Evolutionary conservation across 2,888 invertebrate species (phyloP).

Genomic region (Aspidapion aeneum): DNA sequence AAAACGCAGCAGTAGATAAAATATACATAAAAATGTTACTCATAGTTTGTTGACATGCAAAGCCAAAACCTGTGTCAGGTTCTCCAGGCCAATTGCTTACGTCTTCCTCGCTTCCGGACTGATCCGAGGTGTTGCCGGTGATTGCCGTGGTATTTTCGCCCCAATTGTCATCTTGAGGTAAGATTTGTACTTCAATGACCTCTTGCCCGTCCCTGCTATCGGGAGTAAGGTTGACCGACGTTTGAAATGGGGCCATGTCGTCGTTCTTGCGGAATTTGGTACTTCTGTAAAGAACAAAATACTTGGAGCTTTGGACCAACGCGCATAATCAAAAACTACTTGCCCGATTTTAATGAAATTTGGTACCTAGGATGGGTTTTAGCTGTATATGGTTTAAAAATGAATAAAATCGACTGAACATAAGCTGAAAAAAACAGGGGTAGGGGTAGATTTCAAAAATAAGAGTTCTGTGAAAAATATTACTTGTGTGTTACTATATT

Average conservation of each 20-base stretch:
- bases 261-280: constrained; percentile 61
- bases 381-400: no score
- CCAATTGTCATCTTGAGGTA: constrained; percentile 98
- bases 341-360: no score
- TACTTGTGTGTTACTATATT: no score
- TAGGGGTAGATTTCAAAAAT: no score
- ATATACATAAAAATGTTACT: constrained; percentile 77
- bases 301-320: no score
- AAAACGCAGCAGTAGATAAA: constrained; percentile 78
- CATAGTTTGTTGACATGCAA: constrained; percentile 77
- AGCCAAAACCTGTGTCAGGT: constrained; percentile 68
- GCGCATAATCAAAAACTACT: no score
- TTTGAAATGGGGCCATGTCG: constrained; percentile 84
- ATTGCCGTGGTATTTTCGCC: constrained; percentile 98
- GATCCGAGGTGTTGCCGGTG: constrained; percentile 95
- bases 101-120: constrained; percentile 91
- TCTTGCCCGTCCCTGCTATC: constrained; percentile 83
- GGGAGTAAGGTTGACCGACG: constrained; percentile 76
- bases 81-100: constrained; percentile 77
- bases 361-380: no score
- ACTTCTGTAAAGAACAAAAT: constrained; percentile 44
- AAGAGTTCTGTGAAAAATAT: no score
- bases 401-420: no score
- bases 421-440: no score
- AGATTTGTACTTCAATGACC: constrained; percentile 92